Evolutionary conservation across 2,888 invertebrate species (phyloP), one percentile per base, ranked within the genome.

Genomic region (Lycocerus yunnanus): DNA sequence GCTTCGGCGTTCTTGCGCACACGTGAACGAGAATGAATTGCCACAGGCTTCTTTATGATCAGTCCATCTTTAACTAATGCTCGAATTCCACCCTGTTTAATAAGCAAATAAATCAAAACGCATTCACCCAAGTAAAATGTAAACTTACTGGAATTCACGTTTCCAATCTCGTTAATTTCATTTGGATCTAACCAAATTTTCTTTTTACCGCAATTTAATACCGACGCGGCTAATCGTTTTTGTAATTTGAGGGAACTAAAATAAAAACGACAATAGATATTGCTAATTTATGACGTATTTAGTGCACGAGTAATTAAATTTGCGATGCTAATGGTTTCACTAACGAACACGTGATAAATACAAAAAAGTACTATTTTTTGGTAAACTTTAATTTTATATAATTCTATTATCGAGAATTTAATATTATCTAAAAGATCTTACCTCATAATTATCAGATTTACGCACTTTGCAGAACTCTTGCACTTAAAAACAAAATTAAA

Each of bases 121-220:
- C 13, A 60, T 60, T 20, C 21, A 15, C 21, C 13, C 2, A 27
- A 27, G 43, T 43, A n/a, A 6, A 43, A n/a, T 2, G 1, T 43
- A n/a, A n/a, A 43, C 72, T 73, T 91, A 97, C 99, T 91, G 81
- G 99, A 99, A 88, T 99, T 99, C 82, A 99, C 99, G 88, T 99
- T 99, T 81, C 98, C 96, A 86, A 99, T 99, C 91, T 99, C 99
- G 88, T 97, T 98, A 85, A 97, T 97, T 93, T 99, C 99, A 91
- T 99, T 99, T 71, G 99, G 99, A 92, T 99, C 99, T 88, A 99
- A 92, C 99, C 99, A 99, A 78, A 99, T 98, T 89, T 99, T 99
- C 88, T 98, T 98, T 90, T 95, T 97, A 86, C 99, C 99, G 89
- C 99, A 99, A 92, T 98, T 91, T 93, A 99, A 94, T 84, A 99